Evolutionary conservation across 2,888 invertebrate species (phyloP).

Genomic region (Caenorhabditis wallacei): DNA sequence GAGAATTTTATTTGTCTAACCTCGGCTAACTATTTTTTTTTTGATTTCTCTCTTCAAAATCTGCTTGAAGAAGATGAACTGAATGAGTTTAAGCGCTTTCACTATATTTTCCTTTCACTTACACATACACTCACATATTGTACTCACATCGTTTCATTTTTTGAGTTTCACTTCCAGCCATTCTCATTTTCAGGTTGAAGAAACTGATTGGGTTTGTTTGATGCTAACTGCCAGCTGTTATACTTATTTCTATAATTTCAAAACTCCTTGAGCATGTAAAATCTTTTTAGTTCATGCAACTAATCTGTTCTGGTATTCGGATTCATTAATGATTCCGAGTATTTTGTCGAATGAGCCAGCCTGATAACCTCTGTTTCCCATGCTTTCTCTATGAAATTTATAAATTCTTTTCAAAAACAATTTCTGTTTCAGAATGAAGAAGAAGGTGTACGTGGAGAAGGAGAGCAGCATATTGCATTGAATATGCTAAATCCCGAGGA

Average conservation of each 20-base stretch:
- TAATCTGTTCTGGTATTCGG: background rate
- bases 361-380: constrained; percentile 26
- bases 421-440: constrained; percentile 62
- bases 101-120: constrained; percentile 29
- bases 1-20: constrained; percentile 7
- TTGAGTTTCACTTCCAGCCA: constrained; percentile 32
- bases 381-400: background rate
- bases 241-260: constrained; percentile 21
- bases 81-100: constrained; percentile 52
- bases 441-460: constrained; percentile 53
- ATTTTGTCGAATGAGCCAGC: constrained; percentile 35
- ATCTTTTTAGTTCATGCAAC: constrained; percentile 6
- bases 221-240: constrained; percentile 24
- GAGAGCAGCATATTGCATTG: constrained; percentile 73
- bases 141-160: constrained; percentile 13
- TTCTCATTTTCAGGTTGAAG: constrained; percentile 61
- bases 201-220: constrained; percentile 65
- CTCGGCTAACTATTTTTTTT: constrained; percentile 30
- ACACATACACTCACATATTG: constrained; percentile 17
- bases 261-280: constrained; percentile 28
- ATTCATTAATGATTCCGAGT: background rate
- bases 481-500: constrained; percentile 74
- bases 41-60: background rate
- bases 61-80: background rate
- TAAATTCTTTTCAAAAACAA: background rate